phyloP scores from a whole-genome alignment of 2,888 invertebrate genomes.

The Tethea ocularis region DNA sequence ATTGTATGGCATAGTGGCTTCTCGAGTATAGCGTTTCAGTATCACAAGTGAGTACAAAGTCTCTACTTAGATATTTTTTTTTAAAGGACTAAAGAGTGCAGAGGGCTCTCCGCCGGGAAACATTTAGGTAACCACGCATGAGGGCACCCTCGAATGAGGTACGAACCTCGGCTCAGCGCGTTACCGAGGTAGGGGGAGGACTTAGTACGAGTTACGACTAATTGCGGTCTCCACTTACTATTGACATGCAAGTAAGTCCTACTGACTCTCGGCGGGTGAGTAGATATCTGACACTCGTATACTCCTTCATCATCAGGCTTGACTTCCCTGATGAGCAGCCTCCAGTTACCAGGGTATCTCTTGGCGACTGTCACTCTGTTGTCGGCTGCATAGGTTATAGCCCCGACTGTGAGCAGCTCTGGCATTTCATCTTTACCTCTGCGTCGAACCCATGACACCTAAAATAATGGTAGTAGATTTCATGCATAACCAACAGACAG shows the following conservation, averaged over 20 bases:
- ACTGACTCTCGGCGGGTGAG: slow-evolving; percentile 88
- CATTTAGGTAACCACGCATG: too few relatives aligned
- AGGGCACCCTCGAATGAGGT: too few relatives aligned
- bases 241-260: slow-evolving; percentile 86
- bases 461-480: not conserved
- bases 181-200: too few relatives aligned
- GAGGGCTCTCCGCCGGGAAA: too few relatives aligned
- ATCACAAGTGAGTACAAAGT: too few relatives aligned
- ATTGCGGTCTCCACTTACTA: slow-evolving; percentile 83
- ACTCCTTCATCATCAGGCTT: slow-evolving; percentile 87
- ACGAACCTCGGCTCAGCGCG: too few relatives aligned
- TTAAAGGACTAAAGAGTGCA: too few relatives aligned
- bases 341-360: slow-evolving; percentile 86
- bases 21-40: too few relatives aligned
- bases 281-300: slow-evolving; percentile 89
- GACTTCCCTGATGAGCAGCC: slow-evolving; percentile 85
- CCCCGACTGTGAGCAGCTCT: slow-evolving; percentile 87
- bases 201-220: too few relatives aligned
- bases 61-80: too few relatives aligned
- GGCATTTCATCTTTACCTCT: slow-evolving; percentile 84
- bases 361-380: slow-evolving; percentile 86
- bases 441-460: slow-evolving; percentile 89
- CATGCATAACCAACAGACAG: not conserved
- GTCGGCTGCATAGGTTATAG: slow-evolving; percentile 87
- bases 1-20: too few relatives aligned